Conservation (phyloP, 2,888 invertebrate species). For the Tetragonula carbonaria region DNA sequence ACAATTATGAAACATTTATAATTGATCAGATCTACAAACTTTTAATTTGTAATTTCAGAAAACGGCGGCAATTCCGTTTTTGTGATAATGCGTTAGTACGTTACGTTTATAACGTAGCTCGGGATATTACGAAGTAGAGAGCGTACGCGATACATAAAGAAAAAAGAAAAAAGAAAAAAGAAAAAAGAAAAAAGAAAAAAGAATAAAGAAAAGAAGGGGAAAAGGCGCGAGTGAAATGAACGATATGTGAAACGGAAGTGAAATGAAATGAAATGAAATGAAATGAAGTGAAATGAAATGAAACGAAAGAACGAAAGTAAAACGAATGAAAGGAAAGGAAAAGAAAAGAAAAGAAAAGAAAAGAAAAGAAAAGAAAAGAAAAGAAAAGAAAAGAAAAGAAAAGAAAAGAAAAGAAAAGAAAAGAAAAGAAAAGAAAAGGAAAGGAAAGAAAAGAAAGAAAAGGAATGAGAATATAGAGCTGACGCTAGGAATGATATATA, state of each 20-base stretch:
- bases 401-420: not conserved
- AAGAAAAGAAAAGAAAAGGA: slow-evolving; percentile 1
- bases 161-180: not conserved
- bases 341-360: not conserved
- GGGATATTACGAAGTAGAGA: slow-evolving; percentile 26
- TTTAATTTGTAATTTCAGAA: not conserved
- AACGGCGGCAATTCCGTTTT: not conserved
- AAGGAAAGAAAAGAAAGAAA: slow-evolving; percentile 1
- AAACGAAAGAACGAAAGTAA: too few relatives aligned
- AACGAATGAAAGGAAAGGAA: too few relatives aligned
- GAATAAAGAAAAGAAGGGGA: too few relatives aligned
- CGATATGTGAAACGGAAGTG: too few relatives aligned
- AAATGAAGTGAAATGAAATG: not conserved
- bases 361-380: not conserved
- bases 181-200: not conserved
- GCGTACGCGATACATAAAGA: not conserved
- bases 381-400: too few relatives aligned
- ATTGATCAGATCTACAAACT: not conserved
- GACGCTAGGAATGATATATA: slow-evolving; percentile 76
- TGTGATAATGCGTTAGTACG: not conserved
- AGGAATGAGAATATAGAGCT: slow-evolving; percentile 64
- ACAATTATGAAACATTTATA: too few relatives aligned
- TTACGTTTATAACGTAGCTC: not conserved
- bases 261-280: not conserved
- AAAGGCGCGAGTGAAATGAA: too few relatives aligned